These are phyloP conservation scores for Bergia puertoricense DNA, from an alignment of 92 coral and sea anemone genomes.

Conservation along the genomic window DNA sequence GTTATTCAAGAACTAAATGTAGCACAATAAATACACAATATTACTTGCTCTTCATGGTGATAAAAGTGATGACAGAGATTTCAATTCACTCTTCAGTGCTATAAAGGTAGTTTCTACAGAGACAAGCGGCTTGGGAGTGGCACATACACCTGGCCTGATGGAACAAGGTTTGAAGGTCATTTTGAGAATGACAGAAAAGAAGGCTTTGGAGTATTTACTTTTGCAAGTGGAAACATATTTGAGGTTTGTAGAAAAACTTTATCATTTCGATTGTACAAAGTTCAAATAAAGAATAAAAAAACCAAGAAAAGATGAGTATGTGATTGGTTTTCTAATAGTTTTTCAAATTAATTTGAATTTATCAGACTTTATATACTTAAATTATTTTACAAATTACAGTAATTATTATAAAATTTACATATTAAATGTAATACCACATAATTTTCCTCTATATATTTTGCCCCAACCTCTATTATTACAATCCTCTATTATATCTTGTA, in stretches of 20 bases:
- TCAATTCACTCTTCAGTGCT: constrained; percentile 56
- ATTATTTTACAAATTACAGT: no score
- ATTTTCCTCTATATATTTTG: no score
- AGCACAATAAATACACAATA: background rate
- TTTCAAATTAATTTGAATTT: no score
- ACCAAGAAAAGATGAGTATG: background rate
- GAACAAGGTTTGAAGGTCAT: constrained; percentile 88
- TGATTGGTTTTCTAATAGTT: no score
- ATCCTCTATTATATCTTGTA: no score
- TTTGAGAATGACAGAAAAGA: constrained; percentile 91
- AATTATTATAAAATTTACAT: no score
- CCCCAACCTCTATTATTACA: no score
- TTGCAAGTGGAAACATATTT: constrained; percentile 88
- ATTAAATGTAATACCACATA: no score
- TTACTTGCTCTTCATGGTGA: background rate
- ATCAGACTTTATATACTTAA: no score
- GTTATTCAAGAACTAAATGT: background rate
- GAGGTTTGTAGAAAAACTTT: constrained; percentile 55
- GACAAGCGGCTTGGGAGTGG: constrained; percentile 94
- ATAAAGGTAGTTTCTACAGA: constrained; percentile 75
- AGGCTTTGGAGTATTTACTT: constrained; percentile 89
- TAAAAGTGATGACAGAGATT: background rate
- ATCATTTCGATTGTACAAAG: background rate
- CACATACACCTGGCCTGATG: constrained; percentile 89
- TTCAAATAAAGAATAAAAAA: no score